phyloP scores from a whole-genome alignment of 2,888 invertebrate species.

The Cancer borealis region DNA sequence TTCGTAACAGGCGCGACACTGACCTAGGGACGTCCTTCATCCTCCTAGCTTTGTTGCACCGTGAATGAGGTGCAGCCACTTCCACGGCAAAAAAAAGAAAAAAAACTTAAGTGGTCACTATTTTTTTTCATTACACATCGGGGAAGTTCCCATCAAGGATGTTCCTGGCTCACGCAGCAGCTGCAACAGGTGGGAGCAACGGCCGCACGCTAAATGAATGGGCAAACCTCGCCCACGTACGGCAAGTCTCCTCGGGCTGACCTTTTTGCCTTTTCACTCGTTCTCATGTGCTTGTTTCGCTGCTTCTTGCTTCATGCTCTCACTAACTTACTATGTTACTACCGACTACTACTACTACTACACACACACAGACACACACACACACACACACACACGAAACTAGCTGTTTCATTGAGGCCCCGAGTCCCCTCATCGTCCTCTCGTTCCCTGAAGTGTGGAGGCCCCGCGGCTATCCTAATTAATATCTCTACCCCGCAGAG shows the following conservation, averaged over 20 bases:
- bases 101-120: background rate
- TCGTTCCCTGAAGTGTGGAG: background rate
- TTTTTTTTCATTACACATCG: background rate
- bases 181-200: slow-evolving; percentile 9
- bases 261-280: background rate
- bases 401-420: background rate
- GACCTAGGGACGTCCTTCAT: background rate
- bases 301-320: background rate
- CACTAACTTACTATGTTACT: background rate
- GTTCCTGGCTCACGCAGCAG: background rate
- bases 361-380: slow-evolving; percentile 4
- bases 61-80: background rate
- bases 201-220: slow-evolving; percentile 30
- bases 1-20: background rate
- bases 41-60: background rate
- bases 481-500: background rate
- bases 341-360: background rate
- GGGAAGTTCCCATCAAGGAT: background rate
- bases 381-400: background rate
- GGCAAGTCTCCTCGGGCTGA: background rate
- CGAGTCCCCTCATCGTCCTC: background rate
- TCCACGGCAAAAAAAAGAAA: too few species aligned
- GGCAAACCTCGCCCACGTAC: slow-evolving; percentile 35
- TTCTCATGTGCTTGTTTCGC: background rate
- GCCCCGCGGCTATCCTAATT: background rate